A percentile compares a stretch with the other conserved stretches of the same genome.
These are phyloP conservation scores for Pelochelys cantorii DNA, from an alignment of 2,797 vertebrate genomes.

Conservation along the genomic window DNA sequence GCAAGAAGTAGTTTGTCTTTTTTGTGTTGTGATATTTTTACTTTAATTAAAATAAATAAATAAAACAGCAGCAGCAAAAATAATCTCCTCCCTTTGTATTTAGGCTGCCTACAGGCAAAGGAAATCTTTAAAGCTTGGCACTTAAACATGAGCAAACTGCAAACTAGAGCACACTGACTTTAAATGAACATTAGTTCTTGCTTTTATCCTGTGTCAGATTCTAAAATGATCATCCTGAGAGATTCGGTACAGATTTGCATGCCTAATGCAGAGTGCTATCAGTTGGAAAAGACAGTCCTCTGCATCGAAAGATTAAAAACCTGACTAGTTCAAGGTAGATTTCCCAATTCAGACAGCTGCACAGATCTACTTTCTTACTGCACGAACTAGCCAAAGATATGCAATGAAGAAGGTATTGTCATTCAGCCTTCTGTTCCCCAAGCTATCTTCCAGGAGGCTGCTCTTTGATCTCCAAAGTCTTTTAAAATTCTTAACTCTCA, in stretches of 20 bases:
- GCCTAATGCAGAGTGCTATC: constrained; percentile 7
- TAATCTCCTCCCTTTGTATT: constrained; percentile 32
- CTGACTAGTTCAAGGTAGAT: not conserved
- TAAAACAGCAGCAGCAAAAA: too few species aligned
- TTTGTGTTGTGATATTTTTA: not conserved
- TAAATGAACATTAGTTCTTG: constrained; percentile 8
- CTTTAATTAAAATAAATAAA: not conserved
- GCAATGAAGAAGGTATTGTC: not conserved
- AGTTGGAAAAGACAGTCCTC: not conserved
- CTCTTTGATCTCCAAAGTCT: constrained; percentile 38
- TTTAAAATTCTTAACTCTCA: fast-evolving
- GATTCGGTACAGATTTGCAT: not conserved
- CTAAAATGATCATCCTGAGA: constrained; percentile 47
- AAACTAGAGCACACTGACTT: constrained; percentile 57
- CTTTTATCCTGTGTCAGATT: constrained; percentile 56
- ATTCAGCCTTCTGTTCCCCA: not conserved
- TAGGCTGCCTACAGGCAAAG: constrained; percentile 56
- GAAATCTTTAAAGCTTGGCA: constrained; percentile 59
- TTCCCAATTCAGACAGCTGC: not conserved
- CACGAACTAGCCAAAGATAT: not conserved
- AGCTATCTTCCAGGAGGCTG: not conserved
- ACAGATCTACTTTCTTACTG: fast-evolving
- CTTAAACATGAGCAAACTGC: constrained; percentile 50
- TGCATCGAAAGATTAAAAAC: constrained; percentile 27
- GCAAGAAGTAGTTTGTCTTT: not conserved